Base-by-base conservation (phyloP, 2,797 vertebrate species). In the Brotogeris chrysoptera region DNA sequence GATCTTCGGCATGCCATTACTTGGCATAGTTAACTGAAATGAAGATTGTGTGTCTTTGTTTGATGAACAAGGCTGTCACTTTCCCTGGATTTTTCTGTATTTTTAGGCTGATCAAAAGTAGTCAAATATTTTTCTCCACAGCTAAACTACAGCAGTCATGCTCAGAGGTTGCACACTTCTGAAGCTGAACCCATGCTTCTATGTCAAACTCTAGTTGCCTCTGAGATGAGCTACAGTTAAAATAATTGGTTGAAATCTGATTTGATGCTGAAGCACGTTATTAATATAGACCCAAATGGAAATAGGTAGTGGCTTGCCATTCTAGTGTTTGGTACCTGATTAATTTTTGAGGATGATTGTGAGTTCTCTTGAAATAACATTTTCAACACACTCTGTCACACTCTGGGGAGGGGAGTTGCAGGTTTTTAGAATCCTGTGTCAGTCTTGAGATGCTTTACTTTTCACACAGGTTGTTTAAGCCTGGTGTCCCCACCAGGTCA, bases 1-100 rank as follows among this genome's bases (percentile, higher is more conserved):
- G 80, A 94, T 96, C 92, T 90, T 85, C 57, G 83, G 39, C 49
- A 44, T 96, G 85, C 65, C 85, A 92, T 90, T 94, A 86, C 44
- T 85, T 92, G 80, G 70, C 77, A 70, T 72, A 5, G 0, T 93
- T 93, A 93, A 85, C 46, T 79, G 84, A 92, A 87, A 77, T 81
- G 85, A 92, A 93, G 77, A 80, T 19, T 79, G 6, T 71, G 34
- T 77, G 70, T 46, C 82, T 91, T 88, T 11, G 0, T 72, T 88
- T 95, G 89, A 92, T 6, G 84, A 95, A 65, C 63, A 92, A 91
- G 49, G 46, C 80, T 93, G 88, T 86, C 87, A 95, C 61, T 79
- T 77, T 93, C 38, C 25, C 36, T 39, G 66, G 52, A 43, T 86
- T 88, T 71, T 88, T 81, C 47, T 82, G 20, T 64, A 65, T 68